These are phyloP conservation scores for Ranitomeya variabilis DNA, from an alignment of 2,113 vertebrate genomes.

Conservation along the genomic window DNA sequence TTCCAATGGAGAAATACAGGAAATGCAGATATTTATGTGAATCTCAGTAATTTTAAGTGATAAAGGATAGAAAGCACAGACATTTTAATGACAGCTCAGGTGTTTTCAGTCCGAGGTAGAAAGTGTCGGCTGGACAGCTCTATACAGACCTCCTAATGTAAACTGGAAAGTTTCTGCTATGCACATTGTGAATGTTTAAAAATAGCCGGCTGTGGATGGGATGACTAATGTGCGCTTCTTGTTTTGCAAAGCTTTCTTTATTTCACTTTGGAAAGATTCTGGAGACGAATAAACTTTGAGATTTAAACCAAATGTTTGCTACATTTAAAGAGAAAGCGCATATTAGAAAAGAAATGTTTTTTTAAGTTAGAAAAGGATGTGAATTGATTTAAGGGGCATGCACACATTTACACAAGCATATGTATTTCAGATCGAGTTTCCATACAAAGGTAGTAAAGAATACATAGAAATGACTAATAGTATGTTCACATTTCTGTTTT, in stretches of 20 bases:
- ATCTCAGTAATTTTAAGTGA: neutral
- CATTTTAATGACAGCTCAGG: neutral
- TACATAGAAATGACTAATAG: no score
- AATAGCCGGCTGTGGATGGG: slow-evolving; percentile 44
- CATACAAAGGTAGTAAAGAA: no score
- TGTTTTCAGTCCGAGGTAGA: slow-evolving; percentile 24
- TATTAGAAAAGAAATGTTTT: neutral
- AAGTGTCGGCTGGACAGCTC: slow-evolving; percentile 35
- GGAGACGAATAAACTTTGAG: slow-evolving; percentile 22
- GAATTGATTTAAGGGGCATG: no score
- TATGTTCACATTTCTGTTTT: no score
- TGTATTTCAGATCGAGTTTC: no score
- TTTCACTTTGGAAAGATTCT: slow-evolving; percentile 45
- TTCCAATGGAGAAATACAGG: neutral
- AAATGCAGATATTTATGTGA: neutral
- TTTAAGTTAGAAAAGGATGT: neutral
- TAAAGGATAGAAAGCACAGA: neutral
- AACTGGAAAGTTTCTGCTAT: slow-evolving; percentile 54
- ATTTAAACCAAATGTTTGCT: slow-evolving; percentile 43
- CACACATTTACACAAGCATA: no score
- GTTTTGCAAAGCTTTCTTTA: slow-evolving; percentile 52
- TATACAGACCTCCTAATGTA: slow-evolving; percentile 49
- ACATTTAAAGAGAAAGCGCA: neutral
- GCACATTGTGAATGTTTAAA: slow-evolving; percentile 54
- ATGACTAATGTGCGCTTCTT: slow-evolving; percentile 53